Evolutionary conservation across 2,113 vertebrate genomes (phyloP).

Genomic region (Corvus cornix): DNA sequence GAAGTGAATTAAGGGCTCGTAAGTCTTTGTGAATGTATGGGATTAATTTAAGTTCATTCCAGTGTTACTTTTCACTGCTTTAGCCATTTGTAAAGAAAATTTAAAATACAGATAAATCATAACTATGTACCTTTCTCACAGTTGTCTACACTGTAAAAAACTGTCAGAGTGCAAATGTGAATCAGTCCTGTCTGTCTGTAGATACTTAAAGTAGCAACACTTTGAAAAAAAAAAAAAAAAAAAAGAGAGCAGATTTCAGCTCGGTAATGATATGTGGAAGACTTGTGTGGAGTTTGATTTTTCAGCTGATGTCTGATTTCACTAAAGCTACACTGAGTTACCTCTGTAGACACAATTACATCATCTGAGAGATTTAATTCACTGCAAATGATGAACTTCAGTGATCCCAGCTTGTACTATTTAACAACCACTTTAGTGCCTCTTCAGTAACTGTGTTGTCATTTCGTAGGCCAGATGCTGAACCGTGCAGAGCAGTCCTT

Average conservation of each 20-base stretch:
- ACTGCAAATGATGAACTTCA: background rate
- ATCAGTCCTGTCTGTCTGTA: background rate
- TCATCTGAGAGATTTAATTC: background rate
- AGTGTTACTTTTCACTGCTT: background rate
- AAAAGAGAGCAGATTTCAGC: background rate
- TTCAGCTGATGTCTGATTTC: background rate
- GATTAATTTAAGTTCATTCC: background rate
- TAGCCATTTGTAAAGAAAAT: background rate
- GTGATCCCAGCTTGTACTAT: background rate
- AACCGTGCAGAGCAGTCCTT: background rate
- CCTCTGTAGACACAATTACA: background rate
- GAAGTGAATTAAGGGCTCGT: background rate
- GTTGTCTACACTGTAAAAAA: background rate
- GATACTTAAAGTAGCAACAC: background rate
- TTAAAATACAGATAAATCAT: background rate
- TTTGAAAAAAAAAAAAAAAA: background rate
- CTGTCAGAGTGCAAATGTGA: background rate
- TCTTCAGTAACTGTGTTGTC: background rate
- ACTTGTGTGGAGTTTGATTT: background rate
- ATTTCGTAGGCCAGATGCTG: background rate
- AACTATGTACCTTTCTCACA: background rate
- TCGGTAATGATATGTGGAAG: background rate
- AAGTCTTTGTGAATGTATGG: background rate
- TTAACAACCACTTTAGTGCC: background rate
- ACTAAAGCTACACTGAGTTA: background rate